phyloP scores from a whole-genome alignment of 1,140 invertebrate genomes.

The Acromyrmex echinatior region DNA sequence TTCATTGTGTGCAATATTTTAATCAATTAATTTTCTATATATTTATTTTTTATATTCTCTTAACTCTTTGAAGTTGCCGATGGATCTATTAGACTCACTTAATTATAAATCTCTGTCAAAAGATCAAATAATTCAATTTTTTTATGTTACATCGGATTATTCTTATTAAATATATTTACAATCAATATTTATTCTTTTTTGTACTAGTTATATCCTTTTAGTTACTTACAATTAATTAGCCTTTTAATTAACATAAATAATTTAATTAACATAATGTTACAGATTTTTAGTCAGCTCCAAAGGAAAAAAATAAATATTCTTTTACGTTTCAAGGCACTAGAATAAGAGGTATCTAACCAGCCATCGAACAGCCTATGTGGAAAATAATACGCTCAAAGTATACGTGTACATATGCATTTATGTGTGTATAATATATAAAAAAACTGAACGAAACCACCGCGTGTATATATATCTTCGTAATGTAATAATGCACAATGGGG shows the following conservation, averaged over 20 bases:
- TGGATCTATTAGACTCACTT: too few species aligned
- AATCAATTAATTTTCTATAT: background rate
- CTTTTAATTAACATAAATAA: too few species aligned
- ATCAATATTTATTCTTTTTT: too few species aligned
- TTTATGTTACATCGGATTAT: too few species aligned
- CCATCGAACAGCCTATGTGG: slow-evolving; percentile 65
- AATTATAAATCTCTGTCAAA: too few species aligned
- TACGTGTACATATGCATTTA: slow-evolving; percentile 73
- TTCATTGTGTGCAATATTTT: background rate
- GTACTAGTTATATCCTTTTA: too few species aligned
- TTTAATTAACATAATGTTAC: too few species aligned
- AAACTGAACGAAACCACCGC: slow-evolving; percentile 11
- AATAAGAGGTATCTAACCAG: slow-evolving; percentile 43
- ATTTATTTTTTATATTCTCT: background rate
- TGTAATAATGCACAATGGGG: slow-evolving; percentile 39
- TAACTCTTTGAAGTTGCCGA: too few species aligned
- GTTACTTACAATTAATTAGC: too few species aligned
- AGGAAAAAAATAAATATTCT: background rate
- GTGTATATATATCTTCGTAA: slow-evolving; percentile 45
- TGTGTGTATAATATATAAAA: slow-evolving; percentile 40
- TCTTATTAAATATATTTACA: too few species aligned
- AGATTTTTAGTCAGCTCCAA: too few species aligned
- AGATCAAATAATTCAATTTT: too few species aligned
- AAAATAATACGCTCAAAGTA: slow-evolving; percentile 80
- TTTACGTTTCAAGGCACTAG: background rate